These are phyloP conservation scores for Ditylenchus dipsaci DNA, from an alignment of 1,140 invertebrate genomes.

Conservation along the genomic window DNA sequence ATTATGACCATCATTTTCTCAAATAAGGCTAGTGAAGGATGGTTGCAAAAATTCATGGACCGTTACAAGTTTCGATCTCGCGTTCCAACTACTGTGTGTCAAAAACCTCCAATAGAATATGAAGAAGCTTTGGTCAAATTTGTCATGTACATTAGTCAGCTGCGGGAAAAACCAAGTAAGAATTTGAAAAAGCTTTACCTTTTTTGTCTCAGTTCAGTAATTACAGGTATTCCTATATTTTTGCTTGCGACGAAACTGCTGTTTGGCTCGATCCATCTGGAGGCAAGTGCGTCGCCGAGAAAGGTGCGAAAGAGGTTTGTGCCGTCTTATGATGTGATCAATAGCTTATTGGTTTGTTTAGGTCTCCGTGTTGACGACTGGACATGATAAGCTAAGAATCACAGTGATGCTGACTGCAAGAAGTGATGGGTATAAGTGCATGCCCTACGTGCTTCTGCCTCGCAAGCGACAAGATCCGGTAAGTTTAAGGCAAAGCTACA, in stretches of 20 bases:
- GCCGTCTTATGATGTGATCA: too few species aligned
- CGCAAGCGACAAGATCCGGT: too few species aligned
- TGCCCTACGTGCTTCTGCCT: too few species aligned
- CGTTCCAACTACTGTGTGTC: not conserved
- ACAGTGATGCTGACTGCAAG: too few species aligned
- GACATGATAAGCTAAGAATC: too few species aligned
- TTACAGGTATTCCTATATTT: not conserved
- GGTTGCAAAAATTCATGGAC: not conserved
- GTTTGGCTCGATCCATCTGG: too few species aligned
- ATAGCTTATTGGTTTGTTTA: too few species aligned
- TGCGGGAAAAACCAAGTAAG: not conserved
- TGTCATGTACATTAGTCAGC: not conserved
- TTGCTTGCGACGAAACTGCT: not conserved
- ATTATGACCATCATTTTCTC: not conserved
- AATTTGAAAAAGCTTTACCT: not conserved
- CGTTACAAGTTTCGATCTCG: not conserved
- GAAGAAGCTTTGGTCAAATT: not conserved
- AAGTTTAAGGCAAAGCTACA: too few species aligned
- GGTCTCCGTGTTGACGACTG: too few species aligned
- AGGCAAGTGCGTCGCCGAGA: too few species aligned
- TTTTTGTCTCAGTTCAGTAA: not conserved
- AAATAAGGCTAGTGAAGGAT: not conserved
- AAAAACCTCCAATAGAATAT: conserved; percentile 1
- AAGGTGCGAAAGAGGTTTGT: too few species aligned
- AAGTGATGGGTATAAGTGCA: too few species aligned